Conservation (phyloP, 2,888 invertebrate species). For the Archaeoteleia sp. region DNA sequence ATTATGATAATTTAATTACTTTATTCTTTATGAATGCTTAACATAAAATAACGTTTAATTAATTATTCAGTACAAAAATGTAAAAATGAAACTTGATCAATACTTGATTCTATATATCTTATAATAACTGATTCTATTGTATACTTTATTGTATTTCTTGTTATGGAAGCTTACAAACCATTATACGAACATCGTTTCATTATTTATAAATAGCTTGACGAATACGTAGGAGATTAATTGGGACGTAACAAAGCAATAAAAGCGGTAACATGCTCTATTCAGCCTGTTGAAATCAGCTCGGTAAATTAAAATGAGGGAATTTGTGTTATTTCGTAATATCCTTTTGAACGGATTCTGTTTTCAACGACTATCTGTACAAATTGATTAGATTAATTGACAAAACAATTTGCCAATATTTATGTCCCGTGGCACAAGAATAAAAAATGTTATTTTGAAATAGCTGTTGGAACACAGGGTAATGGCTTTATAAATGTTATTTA, state of each 20-base stretch:
- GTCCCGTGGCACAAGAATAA: conserved; percentile 1
- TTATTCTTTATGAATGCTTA: no score
- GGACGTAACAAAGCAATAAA: conserved; percentile 33
- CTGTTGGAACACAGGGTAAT: conserved; percentile 10
- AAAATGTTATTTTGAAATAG: conserved; percentile 4
- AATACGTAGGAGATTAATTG: conserved; percentile 26
- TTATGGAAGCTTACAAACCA: conserved; percentile 14
- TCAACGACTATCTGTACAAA: conserved; percentile 7
- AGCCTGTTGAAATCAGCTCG: conserved; percentile 21
- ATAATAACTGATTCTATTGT: no score
- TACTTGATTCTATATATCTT: no score
- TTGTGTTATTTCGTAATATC: conserved; percentile 20
- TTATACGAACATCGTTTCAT: conserved; percentile 30
- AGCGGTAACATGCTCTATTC: conserved; percentile 10
- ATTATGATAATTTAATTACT: no score
- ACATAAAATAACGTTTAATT: no score
- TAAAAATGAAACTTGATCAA: no score
- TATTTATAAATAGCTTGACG: conserved; percentile 31
- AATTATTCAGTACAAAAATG: no score
- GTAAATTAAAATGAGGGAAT: conserved; percentile 26
- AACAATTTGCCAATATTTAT: conserved; percentile 21
- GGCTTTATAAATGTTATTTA: conserved; percentile 11
- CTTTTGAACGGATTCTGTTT: conserved; percentile 19
- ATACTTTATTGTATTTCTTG: conserved; percentile 9
- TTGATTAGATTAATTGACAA: conserved; percentile 27